Base-by-base conservation (phyloP, 2,888 invertebrate species). In the Gordius sp. region DNA sequence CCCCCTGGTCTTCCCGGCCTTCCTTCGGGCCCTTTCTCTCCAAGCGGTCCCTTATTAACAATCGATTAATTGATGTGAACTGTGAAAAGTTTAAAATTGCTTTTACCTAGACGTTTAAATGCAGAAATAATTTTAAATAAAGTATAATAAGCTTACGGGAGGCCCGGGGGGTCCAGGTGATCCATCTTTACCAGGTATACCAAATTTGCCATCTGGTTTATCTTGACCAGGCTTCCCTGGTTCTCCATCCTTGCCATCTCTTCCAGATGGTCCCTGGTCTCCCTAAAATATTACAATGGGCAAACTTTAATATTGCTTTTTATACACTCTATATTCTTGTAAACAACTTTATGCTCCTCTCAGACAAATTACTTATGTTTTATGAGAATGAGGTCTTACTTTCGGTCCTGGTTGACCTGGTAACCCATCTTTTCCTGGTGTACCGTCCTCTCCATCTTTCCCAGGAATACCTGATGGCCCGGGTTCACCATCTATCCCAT, bases 331-430 rank as follows among this genome's bases (percentile, higher is more conserved):
- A n/a, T n/a, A n/a, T n/a, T n/a, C n/a, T n/a, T n/a, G n/a, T n/a
- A n/a, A n/a, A n/a, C n/a, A n/a, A n/a, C n/a, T n/a, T n/a, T n/a
- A n/a, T n/a, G n/a, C n/a, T n/a, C n/a, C n/a, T n/a, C n/a, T n/a
- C n/a, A n/a, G n/a, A n/a, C n/a, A n/a, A n/a, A n/a, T n/a, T n/a
- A n/a, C n/a, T n/a, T n/a, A n/a, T n/a, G n/a, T n/a, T n/a, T n/a
- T n/a, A n/a, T n/a, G n/a, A n/a, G n/a, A n/a, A n/a, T n/a, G n/a
- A n/a, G n/a, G n/a, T n/a, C n/a, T n/a, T 47, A 47, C 56, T 20
- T 18, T 39, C 2, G n/a, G 56, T 57, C 57, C 57, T 2, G 55
- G 57, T 2, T 25, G 20, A 57, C 57, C 57, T 2, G 57, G 57
- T 18, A 23, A 2, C 2, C 57, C 57, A 52, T 47, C 53, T 52